phyloP scores from a whole-genome alignment of 2,888 invertebrate genomes.

The Lasioglossum figueresi region DNA sequence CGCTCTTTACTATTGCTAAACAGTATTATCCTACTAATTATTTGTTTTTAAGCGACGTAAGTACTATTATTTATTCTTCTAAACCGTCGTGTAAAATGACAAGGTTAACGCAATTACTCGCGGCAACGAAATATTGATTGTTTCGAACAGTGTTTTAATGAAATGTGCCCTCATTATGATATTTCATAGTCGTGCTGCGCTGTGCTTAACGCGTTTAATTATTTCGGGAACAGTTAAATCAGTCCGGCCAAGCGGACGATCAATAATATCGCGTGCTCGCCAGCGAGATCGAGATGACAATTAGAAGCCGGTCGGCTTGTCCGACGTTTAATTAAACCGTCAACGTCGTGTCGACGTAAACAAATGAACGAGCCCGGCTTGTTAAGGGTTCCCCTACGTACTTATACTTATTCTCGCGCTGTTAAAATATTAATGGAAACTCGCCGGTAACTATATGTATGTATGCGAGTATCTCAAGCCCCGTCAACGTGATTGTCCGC shows the following conservation, averaged over 20 bases:
- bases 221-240: slow-evolving; percentile 4
- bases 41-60: not conserved
- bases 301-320: not conserved
- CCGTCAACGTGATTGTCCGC: not conserved
- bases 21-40: not conserved
- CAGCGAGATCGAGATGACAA: not conserved
- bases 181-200: not conserved
- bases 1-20: not conserved
- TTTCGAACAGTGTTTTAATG: not conserved
- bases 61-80: not conserved
- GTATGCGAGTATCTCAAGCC: not conserved
- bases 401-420: not conserved
- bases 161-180: not conserved
- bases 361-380: slow-evolving; percentile 21
- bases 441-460: not conserved
- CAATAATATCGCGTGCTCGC: slow-evolving; percentile 4
- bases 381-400: slow-evolving; percentile 13
- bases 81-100: not conserved
- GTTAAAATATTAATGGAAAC: not conserved
- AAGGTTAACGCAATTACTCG: not conserved
- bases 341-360: slow-evolving; percentile 27
- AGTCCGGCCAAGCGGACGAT: not conserved
- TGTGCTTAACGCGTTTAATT: not conserved
- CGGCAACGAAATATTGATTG: not conserved
- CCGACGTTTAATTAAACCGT: slow-evolving; percentile 53